A percentile compares a stretch with the other conserved stretches of the same genome.
These are phyloP conservation scores for Hemistola chrysoprasaria DNA, from an alignment of 2,888 invertebrate genomes.

Conservation along the genomic window DNA sequence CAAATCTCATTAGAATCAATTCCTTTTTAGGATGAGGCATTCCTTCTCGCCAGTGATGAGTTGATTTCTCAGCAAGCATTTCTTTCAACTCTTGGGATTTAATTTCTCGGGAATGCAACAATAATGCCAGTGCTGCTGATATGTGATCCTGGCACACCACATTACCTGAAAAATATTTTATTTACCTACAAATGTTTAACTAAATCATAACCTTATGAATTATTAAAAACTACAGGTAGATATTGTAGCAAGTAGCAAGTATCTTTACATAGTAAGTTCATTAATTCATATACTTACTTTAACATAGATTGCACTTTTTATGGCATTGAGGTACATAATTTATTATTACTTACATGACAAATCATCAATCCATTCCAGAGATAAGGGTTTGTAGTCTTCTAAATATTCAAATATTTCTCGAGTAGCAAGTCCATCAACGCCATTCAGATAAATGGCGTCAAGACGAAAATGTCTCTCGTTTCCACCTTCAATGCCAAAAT, in stretches of 20 bases:
- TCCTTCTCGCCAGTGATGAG: slow-evolving; percentile 90
- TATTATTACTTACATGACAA: slow-evolving; percentile 84
- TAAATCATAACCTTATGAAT: too few species aligned
- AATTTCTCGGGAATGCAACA: slow-evolving; percentile 80
- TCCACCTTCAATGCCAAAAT: slow-evolving; percentile 72
- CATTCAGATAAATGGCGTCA: slow-evolving; percentile 89
- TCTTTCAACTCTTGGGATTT: slow-evolving; percentile 58
- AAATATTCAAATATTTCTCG: slow-evolving; percentile 91
- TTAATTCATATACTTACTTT: too few species aligned
- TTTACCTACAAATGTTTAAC: too few species aligned
- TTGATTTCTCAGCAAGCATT: slow-evolving; percentile 76
- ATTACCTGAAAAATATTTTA: slow-evolving; percentile 84
- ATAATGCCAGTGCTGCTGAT: slow-evolving; percentile 82
- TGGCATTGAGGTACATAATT: neutral
- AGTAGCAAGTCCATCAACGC: slow-evolving; percentile 88
- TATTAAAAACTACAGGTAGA: too few species aligned
- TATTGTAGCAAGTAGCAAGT: too few species aligned
- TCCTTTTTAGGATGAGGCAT: slow-evolving; percentile 84
- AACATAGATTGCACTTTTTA: too few species aligned
- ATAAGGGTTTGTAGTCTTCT: slow-evolving; percentile 87
- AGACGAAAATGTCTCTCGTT: slow-evolving; percentile 85
- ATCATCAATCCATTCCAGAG: slow-evolving; percentile 92
- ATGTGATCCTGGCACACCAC: slow-evolving; percentile 84
- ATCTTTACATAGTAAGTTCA: too few species aligned
- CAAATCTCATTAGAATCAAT: slow-evolving; percentile 88